These are phyloP conservation scores for Nemurella pictetii DNA, from an alignment of 2,888 invertebrate species.

Conservation along the genomic window DNA sequence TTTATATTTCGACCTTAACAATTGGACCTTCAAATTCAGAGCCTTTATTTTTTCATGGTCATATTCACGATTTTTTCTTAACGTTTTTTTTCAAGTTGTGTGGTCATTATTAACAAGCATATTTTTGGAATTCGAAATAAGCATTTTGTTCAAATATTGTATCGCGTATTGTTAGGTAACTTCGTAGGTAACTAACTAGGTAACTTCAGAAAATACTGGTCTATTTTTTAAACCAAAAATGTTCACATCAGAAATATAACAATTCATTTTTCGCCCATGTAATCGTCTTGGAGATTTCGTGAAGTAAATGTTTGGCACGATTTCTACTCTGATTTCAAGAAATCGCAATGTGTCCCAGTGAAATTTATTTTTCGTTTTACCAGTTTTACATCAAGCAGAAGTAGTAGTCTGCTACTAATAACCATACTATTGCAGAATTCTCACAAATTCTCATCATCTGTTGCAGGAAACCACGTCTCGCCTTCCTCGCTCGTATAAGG, in stretches of 20 bases:
- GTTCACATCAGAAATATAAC: background rate
- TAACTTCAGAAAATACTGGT: background rate
- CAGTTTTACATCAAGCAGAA: background rate
- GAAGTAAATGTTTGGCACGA: background rate
- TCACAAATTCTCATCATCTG: background rate
- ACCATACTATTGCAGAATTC: background rate
- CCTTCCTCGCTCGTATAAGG: background rate
- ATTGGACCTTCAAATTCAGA: background rate
- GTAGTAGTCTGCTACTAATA: no score
- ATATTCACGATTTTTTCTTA: background rate
- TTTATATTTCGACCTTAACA: no score
- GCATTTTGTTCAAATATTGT: background rate
- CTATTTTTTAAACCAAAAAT: background rate
- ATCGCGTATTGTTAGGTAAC: background rate
- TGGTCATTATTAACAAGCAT: background rate
- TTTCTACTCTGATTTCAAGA: background rate
- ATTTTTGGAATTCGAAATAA: background rate
- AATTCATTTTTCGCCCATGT: background rate
- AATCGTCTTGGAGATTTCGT: background rate
- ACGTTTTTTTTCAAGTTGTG: background rate
- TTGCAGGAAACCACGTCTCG: background rate
- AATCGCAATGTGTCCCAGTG: background rate
- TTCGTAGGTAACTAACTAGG: no score
- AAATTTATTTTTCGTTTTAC: background rate
- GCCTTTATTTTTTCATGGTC: background rate